phyloP scores from a whole-genome alignment of 2,888 invertebrate genomes.

The Sussaba pulchella region DNA sequence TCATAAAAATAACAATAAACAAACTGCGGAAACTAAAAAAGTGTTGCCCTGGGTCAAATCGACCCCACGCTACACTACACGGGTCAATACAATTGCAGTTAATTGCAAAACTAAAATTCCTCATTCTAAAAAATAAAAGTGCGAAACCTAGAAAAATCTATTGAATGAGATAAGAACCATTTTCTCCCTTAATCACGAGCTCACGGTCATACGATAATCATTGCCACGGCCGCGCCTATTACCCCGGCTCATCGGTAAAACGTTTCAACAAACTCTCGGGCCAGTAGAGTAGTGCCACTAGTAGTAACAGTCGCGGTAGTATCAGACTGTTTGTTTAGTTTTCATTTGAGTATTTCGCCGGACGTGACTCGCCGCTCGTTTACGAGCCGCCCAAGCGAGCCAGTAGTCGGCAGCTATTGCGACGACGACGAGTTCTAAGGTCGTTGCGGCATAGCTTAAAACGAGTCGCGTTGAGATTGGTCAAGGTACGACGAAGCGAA shows the following conservation, averaged over 20 bases:
- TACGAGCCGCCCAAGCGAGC: conserved; percentile 23
- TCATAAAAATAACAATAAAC: too few relatives aligned
- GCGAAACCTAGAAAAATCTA: background rate
- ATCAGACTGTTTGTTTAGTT: conserved; percentile 27
- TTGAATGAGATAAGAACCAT: too few relatives aligned
- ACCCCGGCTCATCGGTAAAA: conserved; percentile 4
- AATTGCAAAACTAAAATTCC: background rate
- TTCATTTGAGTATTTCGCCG: conserved; percentile 45
- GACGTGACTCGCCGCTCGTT: conserved; percentile 30
- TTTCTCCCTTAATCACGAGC: conserved; percentile 25
- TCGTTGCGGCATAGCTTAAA: conserved; percentile 82
- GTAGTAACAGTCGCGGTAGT: background rate
- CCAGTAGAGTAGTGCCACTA: background rate
- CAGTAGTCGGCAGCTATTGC: conserved; percentile 48
- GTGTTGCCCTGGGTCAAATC: too few relatives aligned
- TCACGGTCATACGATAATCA: conserved; percentile 34
- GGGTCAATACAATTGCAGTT: too few relatives aligned
- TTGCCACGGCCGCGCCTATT: conserved; percentile 37
- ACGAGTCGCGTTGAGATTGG: conserved; percentile 83
- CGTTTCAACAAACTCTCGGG: conserved; percentile 16
- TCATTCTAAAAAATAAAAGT: background rate
- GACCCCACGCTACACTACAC: too few relatives aligned
- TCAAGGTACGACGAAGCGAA: conserved; percentile 80
- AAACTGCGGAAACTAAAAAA: too few relatives aligned
- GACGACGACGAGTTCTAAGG: conserved; percentile 80